Evolutionary conservation across 2,797 vertebrate species (phyloP), one percentile per base, ranked within the genome.

Genomic region (Lepilemur ruficaudatus): DNA sequence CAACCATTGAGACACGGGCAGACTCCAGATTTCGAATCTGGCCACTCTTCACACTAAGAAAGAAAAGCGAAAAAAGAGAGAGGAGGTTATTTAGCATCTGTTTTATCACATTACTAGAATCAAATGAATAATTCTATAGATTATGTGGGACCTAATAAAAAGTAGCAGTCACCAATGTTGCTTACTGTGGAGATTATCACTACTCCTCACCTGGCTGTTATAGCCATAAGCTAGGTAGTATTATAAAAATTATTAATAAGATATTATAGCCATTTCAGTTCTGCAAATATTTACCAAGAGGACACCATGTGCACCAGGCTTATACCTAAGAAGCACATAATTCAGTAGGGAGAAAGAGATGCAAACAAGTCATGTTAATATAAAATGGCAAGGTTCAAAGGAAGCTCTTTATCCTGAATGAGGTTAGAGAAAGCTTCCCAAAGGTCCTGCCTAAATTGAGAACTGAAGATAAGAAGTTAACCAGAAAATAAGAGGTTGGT

Each of bases 21-120:
- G 99, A 99, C 98, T 99, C 99, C 0, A 99, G 98, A 98, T 99
- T 99, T 98, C 99, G 98, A 97, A 99, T 99, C 97, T 99, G 99
- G 65, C 99, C 99, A 9, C 99, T 99, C 98, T 99, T 99, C 96
- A 99, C 99, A 96, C 99, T 99, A 96, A 41, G 61, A 12, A 28
- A 96, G 59, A 93, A 61, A 41, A 46, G 7, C 38, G 72, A 23
- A 52, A 84, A 91, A 52, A 25, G 15, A 96, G 5, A 79, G 14
- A 92, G 32, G 30, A 85, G 32, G 50, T 96, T 95, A 96, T 35
- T 96, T 9, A 79, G 28, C 23, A 96, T 57, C 63, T 14, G 86
- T 52, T 35, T 89, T 65, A 89, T 76, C 91, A 93, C 4, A 32
- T 55, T 18, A 89, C 5, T 61, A 91, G 5, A 35, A 48, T 84